Evolutionary conservation across 2,888 invertebrate genomes (phyloP), one percentile per base, ranked within the genome.

Genomic region (Elysia crispata): DNA sequence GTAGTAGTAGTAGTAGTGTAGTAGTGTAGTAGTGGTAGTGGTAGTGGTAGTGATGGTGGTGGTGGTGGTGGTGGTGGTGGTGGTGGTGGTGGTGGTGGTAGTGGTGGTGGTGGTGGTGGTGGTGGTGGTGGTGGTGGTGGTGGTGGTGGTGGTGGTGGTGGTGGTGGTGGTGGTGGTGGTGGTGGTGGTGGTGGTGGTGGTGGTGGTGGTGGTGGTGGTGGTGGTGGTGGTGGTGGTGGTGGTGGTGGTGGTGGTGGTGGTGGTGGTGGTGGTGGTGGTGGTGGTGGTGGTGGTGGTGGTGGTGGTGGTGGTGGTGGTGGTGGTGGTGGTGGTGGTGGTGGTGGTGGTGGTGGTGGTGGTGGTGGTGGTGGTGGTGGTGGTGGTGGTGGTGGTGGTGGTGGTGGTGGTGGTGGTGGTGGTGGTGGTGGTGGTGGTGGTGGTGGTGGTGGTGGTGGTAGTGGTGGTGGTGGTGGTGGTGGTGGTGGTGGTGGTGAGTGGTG

Each of bases 371-470:
- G 23, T 15, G 64, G 15, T 13, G 15, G 15, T 64, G 23, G 64
- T 64, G 15, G 15, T 64, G 64, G 64, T 20, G 23, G 11, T 13
- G 11, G 11, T 20, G 64, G 23, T 20, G 11, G 15, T 64, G 64
- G 23, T 64, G 64, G 23, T 64, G 64, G 23, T 64, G 64, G 23
- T 64, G 64, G 23, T 64, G 64, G 23, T 64, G 64, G 23, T 64
- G 64, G 11, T 64, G 64, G 23, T 64, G 64, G 23, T 64, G 64
- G 23, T 64, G 64, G 23, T 64, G 18, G 23, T 23, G 23, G 23
- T 64, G 18, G 23, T 64, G 64, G 23, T 20, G 23, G 11, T 64
- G 64, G 23, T 13, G 23, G 11, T 64, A 11, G 11, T 23, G 64
- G 23, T 20, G 64, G 23, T 20, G 23, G 23, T 13, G 18, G 11